Evolutionary conservation across 2,113 vertebrate species (phyloP).

Genomic region (Thunnus thynnus): DNA sequence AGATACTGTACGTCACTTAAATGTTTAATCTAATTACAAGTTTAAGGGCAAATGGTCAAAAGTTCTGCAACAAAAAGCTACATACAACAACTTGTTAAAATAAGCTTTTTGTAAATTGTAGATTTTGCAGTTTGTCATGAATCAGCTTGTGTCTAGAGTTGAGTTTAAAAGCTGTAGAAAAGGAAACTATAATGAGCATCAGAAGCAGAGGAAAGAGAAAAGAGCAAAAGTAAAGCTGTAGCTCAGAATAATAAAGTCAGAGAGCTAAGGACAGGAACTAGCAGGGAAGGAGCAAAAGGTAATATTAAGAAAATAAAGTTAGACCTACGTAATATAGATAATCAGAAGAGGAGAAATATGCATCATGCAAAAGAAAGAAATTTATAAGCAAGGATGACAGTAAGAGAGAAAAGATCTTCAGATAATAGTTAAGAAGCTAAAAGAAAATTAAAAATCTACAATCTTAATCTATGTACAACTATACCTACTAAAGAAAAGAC

Average conservation of each 20-base stretch:
- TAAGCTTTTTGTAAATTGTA: no score
- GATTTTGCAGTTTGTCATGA: background rate
- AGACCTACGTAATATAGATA: background rate
- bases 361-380: slow-evolving; percentile 11
- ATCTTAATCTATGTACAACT: background rate
- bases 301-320: background rate
- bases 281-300: background rate
- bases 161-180: background rate
- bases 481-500: background rate
- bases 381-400: background rate
- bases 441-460: background rate
- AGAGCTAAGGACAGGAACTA: background rate
- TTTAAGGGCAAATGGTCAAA: background rate
- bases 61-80: background rate
- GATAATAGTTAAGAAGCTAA: background rate
- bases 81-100: background rate
- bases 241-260: background rate
- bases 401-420: background rate
- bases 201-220: slow-evolving; percentile 4
- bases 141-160: background rate
- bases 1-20: background rate
- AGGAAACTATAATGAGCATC: background rate
- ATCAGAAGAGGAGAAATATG: background rate
- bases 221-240: background rate
- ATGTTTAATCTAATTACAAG: background rate